These are phyloP conservation scores for Apamea monoglypha DNA, from an alignment of 2,888 invertebrate species.

Conservation along the genomic window DNA sequence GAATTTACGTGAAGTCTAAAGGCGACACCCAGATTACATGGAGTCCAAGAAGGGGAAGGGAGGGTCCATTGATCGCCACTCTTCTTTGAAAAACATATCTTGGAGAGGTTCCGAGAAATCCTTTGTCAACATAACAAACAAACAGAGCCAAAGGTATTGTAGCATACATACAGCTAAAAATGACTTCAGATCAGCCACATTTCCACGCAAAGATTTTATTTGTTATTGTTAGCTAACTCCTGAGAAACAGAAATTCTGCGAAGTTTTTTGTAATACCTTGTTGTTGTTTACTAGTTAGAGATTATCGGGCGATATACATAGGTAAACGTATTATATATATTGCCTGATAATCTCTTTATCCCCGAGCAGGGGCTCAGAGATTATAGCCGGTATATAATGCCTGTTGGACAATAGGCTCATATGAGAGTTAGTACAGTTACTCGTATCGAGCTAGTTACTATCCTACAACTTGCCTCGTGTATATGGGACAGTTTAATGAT, in stretches of 20 bases:
- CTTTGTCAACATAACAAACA: background rate
- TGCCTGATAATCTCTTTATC: too few species aligned
- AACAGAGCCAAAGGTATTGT: background rate
- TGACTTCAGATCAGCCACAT: background rate
- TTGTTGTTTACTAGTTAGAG: conserved; percentile 9
- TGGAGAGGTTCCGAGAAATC: background rate
- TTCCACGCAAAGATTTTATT: conserved; percentile 5
- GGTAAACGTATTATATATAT: too few species aligned
- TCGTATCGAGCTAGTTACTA: background rate
- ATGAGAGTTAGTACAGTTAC: background rate
- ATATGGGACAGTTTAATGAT: background rate
- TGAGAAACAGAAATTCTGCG: background rate
- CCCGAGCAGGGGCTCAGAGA: too few species aligned
- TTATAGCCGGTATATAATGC: background rate
- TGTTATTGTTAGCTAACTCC: background rate
- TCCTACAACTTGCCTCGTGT: background rate
- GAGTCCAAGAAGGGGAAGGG: background rate
- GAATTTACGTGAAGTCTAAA: background rate
- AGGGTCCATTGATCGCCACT: background rate
- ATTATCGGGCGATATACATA: background rate
- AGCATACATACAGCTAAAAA: background rate
- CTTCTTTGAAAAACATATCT: background rate
- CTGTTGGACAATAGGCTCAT: background rate
- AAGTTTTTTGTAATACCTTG: background rate
- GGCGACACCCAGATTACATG: background rate